Conservation (phyloP, 2,888 invertebrate species). For the Meteorus colon region DNA sequence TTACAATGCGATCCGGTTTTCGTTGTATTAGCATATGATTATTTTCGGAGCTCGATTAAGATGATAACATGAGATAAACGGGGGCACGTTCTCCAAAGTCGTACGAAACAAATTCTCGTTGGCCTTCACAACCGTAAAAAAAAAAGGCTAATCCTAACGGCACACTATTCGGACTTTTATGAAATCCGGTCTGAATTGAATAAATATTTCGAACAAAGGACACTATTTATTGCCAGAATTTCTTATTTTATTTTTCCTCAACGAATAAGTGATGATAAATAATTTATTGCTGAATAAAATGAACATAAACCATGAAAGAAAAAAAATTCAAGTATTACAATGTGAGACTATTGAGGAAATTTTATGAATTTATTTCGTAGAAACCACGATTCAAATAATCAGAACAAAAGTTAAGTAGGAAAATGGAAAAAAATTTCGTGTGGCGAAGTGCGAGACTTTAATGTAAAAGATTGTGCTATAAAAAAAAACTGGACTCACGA, state of each 20-base stretch:
- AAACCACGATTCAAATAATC: conserved; percentile 13
- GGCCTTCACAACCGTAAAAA: conserved; percentile 15
- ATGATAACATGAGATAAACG: neutral
- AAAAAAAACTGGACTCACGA: conserved; percentile 10
- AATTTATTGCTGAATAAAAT: neutral
- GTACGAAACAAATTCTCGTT: conserved; percentile 11
- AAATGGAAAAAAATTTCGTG: conserved; percentile 3
- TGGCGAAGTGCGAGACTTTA: neutral
- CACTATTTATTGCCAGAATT: neutral
- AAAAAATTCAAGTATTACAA: neutral
- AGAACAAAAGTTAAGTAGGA: conserved; percentile 15
- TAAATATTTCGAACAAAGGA: conserved; percentile 9
- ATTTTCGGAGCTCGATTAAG: neutral
- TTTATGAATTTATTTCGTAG: no score
- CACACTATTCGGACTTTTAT: conserved; percentile 23
- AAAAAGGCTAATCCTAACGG: conserved; percentile 33
- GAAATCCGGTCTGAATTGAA: conserved; percentile 25
- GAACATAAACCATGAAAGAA: neutral
- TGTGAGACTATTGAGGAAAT: neutral
- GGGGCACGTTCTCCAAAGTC: neutral
- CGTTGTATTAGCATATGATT: neutral
- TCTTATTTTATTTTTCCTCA: no score
- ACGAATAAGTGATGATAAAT: neutral
- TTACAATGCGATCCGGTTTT: neutral
- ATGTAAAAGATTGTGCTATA: neutral